phyloP scores from a whole-genome alignment of 2,888 invertebrate genomes.

The Anodontia alba region DNA sequence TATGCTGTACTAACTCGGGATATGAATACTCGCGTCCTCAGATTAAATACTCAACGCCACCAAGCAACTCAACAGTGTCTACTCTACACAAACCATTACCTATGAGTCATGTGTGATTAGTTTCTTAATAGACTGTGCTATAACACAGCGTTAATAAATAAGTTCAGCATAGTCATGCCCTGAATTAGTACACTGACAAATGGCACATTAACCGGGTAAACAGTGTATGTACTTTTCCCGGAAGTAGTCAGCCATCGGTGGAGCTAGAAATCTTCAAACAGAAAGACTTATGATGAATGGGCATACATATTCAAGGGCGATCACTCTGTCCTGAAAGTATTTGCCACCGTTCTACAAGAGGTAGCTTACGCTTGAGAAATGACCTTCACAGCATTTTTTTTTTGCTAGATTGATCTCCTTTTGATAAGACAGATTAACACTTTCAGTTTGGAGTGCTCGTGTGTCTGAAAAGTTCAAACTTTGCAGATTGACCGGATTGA shows the following conservation, averaged over 20 bases:
- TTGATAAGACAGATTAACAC: too few relatives aligned
- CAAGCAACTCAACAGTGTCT: slow-evolving; percentile 52
- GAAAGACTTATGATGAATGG: too few relatives aligned
- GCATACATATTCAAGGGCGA: too few relatives aligned
- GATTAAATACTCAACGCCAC: slow-evolving; percentile 57
- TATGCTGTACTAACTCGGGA: slow-evolving; percentile 65
- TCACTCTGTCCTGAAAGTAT: too few relatives aligned
- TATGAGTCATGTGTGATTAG: slow-evolving; percentile 43
- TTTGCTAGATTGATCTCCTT: too few relatives aligned
- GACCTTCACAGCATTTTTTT: too few relatives aligned
- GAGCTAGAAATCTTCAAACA: not conserved
- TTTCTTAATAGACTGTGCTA: not conserved
- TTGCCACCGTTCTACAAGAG: too few relatives aligned
- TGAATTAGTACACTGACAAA: not conserved
- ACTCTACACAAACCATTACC: slow-evolving; percentile 56
- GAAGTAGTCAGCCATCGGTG: not conserved
- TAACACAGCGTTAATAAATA: too few relatives aligned
- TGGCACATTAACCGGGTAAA: not conserved
- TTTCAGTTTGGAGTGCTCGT: too few relatives aligned
- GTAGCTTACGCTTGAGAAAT: too few relatives aligned
- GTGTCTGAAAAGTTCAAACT: not conserved
- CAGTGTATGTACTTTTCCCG: not conserved
- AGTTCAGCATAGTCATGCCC: too few relatives aligned
- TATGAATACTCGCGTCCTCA: slow-evolving; percentile 57
- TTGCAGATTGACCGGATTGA: not conserved